These are phyloP conservation scores for Euspilapteryx auroguttella DNA, from an alignment of 2,888 invertebrate species.

Conservation along the genomic window DNA sequence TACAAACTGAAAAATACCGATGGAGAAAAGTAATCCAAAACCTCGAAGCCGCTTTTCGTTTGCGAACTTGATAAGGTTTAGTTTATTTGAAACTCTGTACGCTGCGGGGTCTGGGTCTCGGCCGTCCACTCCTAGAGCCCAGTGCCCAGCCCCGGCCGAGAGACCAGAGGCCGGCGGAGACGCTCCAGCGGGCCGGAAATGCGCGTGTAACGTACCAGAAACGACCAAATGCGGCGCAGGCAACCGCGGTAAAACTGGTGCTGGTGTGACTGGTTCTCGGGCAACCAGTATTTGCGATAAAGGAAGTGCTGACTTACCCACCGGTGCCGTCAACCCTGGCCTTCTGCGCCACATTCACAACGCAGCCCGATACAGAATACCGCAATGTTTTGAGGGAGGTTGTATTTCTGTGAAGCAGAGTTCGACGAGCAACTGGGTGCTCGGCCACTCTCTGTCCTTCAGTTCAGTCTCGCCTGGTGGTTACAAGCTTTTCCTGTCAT, in stretches of 20 bases:
- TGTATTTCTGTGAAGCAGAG: slow-evolving; percentile 36
- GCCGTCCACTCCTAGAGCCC: too few relatives aligned
- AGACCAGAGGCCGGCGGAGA: too few relatives aligned
- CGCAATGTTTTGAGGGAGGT: slow-evolving; percentile 52
- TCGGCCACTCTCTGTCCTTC: slow-evolving; percentile 41
- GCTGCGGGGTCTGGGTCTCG: too few relatives aligned
- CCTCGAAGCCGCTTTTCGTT: too few relatives aligned
- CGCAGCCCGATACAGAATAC: slow-evolving; percentile 36
- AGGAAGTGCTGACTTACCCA: slow-evolving; percentile 20
- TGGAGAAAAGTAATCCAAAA: too few relatives aligned
- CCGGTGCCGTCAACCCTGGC: slow-evolving; percentile 33
- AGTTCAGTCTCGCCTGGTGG: slow-evolving; percentile 53
- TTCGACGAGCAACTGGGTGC: slow-evolving; percentile 28
- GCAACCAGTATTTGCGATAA: slow-evolving; percentile 15
- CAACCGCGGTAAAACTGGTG: slow-evolving; percentile 46
- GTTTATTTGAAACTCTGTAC: too few relatives aligned
- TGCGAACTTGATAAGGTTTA: too few relatives aligned
- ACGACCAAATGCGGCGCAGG: slow-evolving; percentile 12
- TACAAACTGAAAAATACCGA: too few relatives aligned
- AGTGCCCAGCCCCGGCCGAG: too few relatives aligned
- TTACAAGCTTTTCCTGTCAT: slow-evolving; percentile 38
- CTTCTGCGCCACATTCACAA: slow-evolving; percentile 44
- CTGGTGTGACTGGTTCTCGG: slow-evolving; percentile 45
- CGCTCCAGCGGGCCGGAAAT: too few relatives aligned
- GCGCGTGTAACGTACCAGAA: background rate